Conservation (phyloP, 2,113 vertebrate species). For the Petaurus breviceps region DNA sequence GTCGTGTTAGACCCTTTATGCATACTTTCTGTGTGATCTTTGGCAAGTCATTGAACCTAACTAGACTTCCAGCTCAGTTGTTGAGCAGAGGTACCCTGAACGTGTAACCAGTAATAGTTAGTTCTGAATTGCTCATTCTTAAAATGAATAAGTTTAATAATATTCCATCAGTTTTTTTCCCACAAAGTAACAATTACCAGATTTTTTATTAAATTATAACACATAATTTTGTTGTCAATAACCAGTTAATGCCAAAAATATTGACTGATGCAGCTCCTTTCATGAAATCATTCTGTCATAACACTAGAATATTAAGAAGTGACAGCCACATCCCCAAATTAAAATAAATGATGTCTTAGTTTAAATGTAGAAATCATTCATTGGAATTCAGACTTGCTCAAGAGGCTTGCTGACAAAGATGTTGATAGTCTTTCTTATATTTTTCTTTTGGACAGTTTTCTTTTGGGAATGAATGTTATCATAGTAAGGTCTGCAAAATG, state of each 20-base stretch:
- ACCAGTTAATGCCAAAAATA: background rate
- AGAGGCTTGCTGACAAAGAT: background rate
- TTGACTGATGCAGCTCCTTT: background rate
- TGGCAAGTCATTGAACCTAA: background rate
- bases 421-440: background rate
- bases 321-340: background rate
- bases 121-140: background rate
- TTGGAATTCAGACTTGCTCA: background rate
- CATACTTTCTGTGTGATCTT: background rate
- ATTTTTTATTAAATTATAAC: background rate
- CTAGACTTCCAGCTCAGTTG: background rate
- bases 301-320: background rate
- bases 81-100: background rate
- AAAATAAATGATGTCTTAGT: background rate
- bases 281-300: background rate
- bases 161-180: background rate
- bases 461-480: background rate
- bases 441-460: background rate
- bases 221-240: background rate
- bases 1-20: background rate
- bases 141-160: background rate
- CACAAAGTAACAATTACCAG: background rate
- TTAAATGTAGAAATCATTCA: background rate
- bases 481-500: background rate
- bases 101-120: background rate